phyloP scores from a whole-genome alignment of 2,797 vertebrate genomes.

The Lacerta bilineata region DNA sequence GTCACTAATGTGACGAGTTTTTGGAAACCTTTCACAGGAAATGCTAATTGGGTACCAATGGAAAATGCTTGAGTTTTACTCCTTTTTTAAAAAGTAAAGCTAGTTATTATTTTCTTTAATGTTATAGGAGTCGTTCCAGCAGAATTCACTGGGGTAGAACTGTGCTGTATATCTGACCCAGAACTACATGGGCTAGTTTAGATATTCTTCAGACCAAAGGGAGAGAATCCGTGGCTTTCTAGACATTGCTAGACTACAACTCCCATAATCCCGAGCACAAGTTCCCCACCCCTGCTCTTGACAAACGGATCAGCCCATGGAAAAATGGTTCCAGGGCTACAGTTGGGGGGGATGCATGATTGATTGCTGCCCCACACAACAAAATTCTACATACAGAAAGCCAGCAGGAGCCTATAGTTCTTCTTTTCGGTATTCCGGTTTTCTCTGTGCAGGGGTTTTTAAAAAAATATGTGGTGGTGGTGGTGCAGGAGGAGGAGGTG shows the following conservation, averaged over 20 bases:
- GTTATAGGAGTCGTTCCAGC: background rate
- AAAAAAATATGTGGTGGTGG: no score
- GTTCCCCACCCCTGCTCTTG: background rate
- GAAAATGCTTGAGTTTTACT: conserved; percentile 1
- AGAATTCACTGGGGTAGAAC: background rate
- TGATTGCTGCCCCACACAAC: background rate
- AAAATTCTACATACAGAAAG: background rate
- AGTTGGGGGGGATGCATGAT: background rate
- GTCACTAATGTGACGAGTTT: rapidly evolving
- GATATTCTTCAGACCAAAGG: background rate
- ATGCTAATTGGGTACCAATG: background rate
- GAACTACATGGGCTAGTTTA: background rate
- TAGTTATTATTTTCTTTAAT: background rate
- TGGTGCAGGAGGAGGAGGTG: no score
- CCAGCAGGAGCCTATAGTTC: background rate
- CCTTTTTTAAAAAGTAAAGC: background rate
- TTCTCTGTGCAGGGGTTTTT: background rate
- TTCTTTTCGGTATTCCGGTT: background rate
- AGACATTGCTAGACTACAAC: conserved; percentile 14
- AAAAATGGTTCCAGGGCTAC: background rate
- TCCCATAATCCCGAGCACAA: background rate
- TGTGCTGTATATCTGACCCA: background rate
- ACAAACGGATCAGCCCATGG: no score
- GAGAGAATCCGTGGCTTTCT: no score
- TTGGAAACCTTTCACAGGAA: background rate